Base-by-base conservation (phyloP, 2,797 vertebrate genomes). In the Poecilia picta region DNA sequence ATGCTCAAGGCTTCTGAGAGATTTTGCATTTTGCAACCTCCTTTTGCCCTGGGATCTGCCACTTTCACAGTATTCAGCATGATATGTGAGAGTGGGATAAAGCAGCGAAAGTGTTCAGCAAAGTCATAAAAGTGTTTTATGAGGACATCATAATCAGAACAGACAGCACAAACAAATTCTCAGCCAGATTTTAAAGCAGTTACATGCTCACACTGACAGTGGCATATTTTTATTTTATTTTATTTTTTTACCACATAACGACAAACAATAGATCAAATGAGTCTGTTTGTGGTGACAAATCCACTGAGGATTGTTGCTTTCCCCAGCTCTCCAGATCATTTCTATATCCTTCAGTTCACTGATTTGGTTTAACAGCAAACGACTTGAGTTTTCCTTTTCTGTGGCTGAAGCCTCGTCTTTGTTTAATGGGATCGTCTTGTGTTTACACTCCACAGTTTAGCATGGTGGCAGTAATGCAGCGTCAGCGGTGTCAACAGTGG, bases 11-110 rank as follows among this genome's bases (percentile, higher is more conserved):
- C 78, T 83, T 85, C 73, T 83, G 33, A 85, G 72, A 71, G 45
- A 8, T 28, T 45, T 62, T 15, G 55, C n/a, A 59, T 15, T 59
- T n/a, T 68, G 80, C 83, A 77, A 73, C 43, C 77, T 78, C 2
- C 12, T 45, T 41, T 75, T 85, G 71, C 36, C 73, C 81, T 55
- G 79, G 53, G 64, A 28, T 47, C 72, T 81, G 75, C 83, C 72
- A 79, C 72, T 75, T 88, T 83, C 83, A 85, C 80, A 78, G 5
- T 79, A 64, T 74, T 77, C 53, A 15, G 16, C 39, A 70, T 74
- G 78, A 81, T 87, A 82, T 75, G 82, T 62, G 23, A 46, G 6
- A 36, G 31, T 55, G 74, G 41, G 76, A 81, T 80, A 66, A 77
- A 80, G 53, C n/a, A n/a, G n/a, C 8, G 25, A 57, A 25, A 13